Percentiles rank a stretch among this genome's conserved stretches.
Evolutionary conservation across 2,888 invertebrate species (phyloP).

Genomic region (Meiosimyza decipiens): DNA sequence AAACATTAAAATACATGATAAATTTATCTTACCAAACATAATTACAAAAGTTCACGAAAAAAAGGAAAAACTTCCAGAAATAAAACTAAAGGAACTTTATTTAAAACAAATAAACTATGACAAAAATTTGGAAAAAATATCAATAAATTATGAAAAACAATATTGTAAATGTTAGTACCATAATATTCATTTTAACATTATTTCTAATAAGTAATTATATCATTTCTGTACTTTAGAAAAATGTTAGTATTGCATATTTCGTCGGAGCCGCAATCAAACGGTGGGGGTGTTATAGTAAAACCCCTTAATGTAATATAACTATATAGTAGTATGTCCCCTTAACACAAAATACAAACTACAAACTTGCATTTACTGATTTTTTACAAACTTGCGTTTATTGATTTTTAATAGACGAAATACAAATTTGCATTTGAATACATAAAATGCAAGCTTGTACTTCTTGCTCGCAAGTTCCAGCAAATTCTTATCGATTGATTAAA

Average conservation of each 20-base stretch:
- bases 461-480: too few species aligned
- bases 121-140: constrained; percentile 27
- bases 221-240: background rate
- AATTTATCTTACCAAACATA: constrained; percentile 39
- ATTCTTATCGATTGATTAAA: too few species aligned
- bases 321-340: too few species aligned
- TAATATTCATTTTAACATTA: constrained; percentile 23
- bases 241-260: constrained; percentile 4
- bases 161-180: constrained; percentile 20
- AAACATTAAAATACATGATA: constrained; percentile 36
- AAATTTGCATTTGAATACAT: too few species aligned
- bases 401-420: too few species aligned
- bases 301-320: too few species aligned
- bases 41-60: constrained; percentile 38
- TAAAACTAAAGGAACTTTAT: constrained; percentile 33
- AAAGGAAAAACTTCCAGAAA: constrained; percentile 19
- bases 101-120: constrained; percentile 34
- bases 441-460: too few species aligned
- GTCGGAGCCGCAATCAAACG: constrained; percentile 24
- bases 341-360: rapidly evolving
- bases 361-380: too few species aligned
- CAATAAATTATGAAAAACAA: constrained; percentile 26
- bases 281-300: too few species aligned
- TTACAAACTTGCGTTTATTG: too few species aligned
- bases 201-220: background rate